Conservation (phyloP, 1,140 invertebrate genomes). For the Belonocnema kinseyi region DNA sequence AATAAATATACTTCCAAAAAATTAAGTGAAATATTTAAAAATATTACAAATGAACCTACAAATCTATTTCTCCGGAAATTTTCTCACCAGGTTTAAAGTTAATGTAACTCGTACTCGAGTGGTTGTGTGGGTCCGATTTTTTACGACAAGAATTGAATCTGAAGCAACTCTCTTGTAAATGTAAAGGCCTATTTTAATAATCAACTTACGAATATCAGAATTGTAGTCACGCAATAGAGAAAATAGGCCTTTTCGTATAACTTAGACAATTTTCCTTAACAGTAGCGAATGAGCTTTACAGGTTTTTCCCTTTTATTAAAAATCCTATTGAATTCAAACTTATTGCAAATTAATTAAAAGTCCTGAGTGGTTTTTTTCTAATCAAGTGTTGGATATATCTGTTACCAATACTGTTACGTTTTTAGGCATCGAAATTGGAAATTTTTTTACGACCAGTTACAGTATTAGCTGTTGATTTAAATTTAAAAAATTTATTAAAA, state of each 20-base stretch:
- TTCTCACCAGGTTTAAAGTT: conserved; percentile 7
- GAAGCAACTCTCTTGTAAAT: background rate
- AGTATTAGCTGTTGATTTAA: too few species aligned
- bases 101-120: conserved; percentile 6
- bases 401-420: too few species aligned
- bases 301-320: conserved; percentile 2
- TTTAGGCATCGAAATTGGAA: too few species aligned
- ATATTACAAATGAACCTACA: background rate
- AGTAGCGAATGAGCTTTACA: conserved; percentile 7
- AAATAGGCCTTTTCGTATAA: background rate
- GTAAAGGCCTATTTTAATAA: background rate
- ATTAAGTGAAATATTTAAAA: background rate
- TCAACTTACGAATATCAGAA: conserved; percentile 19
- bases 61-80: background rate
- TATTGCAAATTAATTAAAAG: too few species aligned
- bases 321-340: background rate
- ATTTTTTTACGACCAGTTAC: too few species aligned
- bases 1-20: background rate
- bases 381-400: too few species aligned
- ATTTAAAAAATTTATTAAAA: too few species aligned
- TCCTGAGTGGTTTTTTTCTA: too few species aligned
- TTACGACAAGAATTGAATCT: background rate
- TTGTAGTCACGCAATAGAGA: conserved; percentile 9
- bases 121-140: background rate
- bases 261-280: background rate